These are phyloP conservation scores for Chouioia cunea DNA, from an alignment of 2,888 invertebrate species.

Conservation along the genomic window DNA sequence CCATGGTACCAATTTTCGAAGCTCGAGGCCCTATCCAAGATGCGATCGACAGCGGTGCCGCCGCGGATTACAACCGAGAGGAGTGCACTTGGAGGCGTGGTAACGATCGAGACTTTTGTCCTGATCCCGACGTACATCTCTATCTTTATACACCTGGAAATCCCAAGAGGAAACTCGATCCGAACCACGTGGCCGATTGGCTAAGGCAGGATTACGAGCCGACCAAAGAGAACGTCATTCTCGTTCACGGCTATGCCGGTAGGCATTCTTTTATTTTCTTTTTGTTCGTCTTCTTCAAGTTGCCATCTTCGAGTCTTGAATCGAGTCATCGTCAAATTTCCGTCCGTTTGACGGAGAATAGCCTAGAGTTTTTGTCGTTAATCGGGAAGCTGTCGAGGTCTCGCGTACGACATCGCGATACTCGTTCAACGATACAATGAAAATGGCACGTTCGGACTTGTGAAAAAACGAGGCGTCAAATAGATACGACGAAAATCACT, in stretches of 20 bases:
- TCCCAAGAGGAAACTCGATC: conserved; percentile 62
- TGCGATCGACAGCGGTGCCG: conserved; percentile 67
- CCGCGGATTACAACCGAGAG: conserved; percentile 73
- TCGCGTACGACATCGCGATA: no score
- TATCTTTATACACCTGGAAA: conserved; percentile 76
- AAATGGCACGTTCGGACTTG: no score
- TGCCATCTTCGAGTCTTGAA: conserved; percentile 16
- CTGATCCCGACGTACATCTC: conserved; percentile 78
- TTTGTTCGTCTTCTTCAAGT: conserved; percentile 5
- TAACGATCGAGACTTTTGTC: conserved; percentile 77
- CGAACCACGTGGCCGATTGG: conserved; percentile 72
- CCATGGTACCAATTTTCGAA: not conserved
- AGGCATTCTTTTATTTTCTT: conserved; percentile 4
- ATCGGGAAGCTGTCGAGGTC: no score
- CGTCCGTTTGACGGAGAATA: no score
- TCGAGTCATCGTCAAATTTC: no score
- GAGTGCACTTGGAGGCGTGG: conserved; percentile 80
- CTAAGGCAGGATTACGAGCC: conserved; percentile 79
- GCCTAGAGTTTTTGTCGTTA: no score
- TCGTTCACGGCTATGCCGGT: conserved; percentile 83
- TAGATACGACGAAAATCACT: no score
- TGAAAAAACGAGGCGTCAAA: no score
- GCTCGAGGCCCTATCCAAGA: conserved; percentile 63
- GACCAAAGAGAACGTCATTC: conserved; percentile 77
- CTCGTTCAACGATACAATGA: no score